Base-by-base conservation (phyloP, 2,113 vertebrate species). In the Dasyornis broadbenti region DNA sequence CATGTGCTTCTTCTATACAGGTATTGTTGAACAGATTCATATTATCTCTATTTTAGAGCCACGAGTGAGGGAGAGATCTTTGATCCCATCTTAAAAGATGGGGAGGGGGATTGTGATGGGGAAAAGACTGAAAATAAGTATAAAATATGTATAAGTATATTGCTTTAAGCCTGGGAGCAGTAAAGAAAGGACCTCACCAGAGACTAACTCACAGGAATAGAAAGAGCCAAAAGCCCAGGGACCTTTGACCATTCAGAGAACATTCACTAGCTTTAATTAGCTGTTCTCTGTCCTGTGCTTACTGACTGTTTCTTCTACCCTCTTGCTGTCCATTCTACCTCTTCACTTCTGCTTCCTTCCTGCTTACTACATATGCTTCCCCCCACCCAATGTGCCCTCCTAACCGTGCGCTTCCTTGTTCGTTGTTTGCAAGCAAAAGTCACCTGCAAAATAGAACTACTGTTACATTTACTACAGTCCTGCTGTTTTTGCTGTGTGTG, bases 191-290 rank as follows among this genome's bases (percentile, higher is more conserved):
- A 86, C n/a, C 33, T 77, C 49, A 42, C 50, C 40, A 53, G 79
- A 80, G 45, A 45, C 42, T 71, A 76, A 71, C 44, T 40, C 40
- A 13, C 56, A 89, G 80, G 39, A 90, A 75, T 39, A 78, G 76
- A 82, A 73, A 54, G 75, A 90, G 50, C 68, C 39, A 63, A 93
- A 81, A 93, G 86, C 39, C 45, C 8, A 19, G 40, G 42, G 80
- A 94, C 91, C 95, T 96, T 96, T 96, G 95, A 78, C 69, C 92
- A 64, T 66, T 61, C 68, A 64, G 89, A 52, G 52, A 93, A 89
- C 60, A 59, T 59, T 92, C 39, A 68, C 68, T 56, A 44, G 22
- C 47, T 89, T 70, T 94, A 81, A 86, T 90, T 66, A 89, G 60
- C 56, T 92, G 60, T 73, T 90, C 70, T 59, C 82, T 94, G 82